Evolutionary conservation across 2,113 vertebrate genomes (phyloP).

Genomic region (Falcunculus frontatus): DNA sequence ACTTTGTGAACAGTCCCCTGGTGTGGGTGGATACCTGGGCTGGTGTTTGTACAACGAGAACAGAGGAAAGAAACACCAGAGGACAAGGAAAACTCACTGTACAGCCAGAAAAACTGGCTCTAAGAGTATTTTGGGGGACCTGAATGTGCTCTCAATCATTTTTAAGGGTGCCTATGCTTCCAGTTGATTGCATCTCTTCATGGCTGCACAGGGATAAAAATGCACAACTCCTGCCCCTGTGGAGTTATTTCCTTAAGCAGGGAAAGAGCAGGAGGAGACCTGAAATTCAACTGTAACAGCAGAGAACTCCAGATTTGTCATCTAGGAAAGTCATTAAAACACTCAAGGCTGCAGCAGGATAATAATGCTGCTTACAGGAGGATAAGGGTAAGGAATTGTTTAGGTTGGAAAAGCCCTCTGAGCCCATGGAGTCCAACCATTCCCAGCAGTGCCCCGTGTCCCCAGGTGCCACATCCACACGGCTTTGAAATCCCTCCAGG

Average conservation of each 20-base stretch:
- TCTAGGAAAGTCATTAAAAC: not conserved
- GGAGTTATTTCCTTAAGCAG: not conserved
- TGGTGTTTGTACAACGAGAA: not conserved
- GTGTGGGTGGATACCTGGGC: not conserved
- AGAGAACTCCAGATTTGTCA: not conserved
- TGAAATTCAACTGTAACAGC: not conserved
- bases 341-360: not conserved
- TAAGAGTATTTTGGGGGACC: not conserved
- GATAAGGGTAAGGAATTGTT: not conserved
- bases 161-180: not conserved
- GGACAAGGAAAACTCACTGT: not conserved
- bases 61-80: not conserved
- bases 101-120: not conserved
- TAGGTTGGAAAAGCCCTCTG: not conserved
- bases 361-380: not conserved
- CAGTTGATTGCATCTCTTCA: not conserved
- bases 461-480: not conserved
- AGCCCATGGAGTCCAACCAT: not conserved
- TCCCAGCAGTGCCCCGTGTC: not conserved
- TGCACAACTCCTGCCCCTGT: not conserved
- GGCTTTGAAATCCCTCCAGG: not conserved
- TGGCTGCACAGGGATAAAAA: not conserved
- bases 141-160: not conserved
- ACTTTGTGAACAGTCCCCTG: too few relatives aligned
- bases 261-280: not conserved